Conservation (phyloP, 2,888 invertebrate genomes). For the Idaea straminata region DNA sequence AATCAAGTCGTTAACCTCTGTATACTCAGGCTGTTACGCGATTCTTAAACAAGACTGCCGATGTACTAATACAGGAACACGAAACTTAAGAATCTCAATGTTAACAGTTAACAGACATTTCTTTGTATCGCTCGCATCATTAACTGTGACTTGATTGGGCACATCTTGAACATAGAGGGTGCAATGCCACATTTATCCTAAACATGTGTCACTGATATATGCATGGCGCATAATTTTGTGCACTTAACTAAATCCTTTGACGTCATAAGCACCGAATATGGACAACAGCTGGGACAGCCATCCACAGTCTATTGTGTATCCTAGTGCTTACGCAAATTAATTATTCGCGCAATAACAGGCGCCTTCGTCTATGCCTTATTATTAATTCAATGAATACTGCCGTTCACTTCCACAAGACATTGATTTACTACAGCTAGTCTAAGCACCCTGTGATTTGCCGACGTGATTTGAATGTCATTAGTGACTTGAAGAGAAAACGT, state of each 20-base stretch:
- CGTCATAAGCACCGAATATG: constrained; percentile 55
- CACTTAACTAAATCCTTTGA: constrained; percentile 42
- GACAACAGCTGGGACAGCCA: constrained; percentile 58
- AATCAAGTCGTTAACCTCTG: constrained; percentile 74
- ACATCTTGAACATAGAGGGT: constrained; percentile 22
- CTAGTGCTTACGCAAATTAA: constrained; percentile 58
- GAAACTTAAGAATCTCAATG: constrained; percentile 20
- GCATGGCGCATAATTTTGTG: constrained; percentile 31
- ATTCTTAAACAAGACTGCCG: constrained; percentile 4
- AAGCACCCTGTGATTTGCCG: constrained; percentile 34
- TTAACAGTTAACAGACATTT: constrained; percentile 19
- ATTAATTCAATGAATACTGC: constrained; percentile 35
- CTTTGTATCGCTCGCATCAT: constrained; percentile 24
- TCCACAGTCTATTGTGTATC: constrained; percentile 57
- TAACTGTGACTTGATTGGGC: constrained; percentile 25
- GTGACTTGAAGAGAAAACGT: constrained; percentile 31
- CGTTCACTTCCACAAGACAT: constrained; percentile 28
- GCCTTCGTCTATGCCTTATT: constrained; percentile 39
- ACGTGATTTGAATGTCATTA: constrained; percentile 35
- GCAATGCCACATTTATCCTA: constrained; percentile 27
- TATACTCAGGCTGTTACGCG: constrained; percentile 27
- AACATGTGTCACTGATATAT: constrained; percentile 30
- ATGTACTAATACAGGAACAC: constrained; percentile 10
- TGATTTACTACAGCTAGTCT: constrained; percentile 42
- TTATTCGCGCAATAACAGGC: constrained; percentile 50